Conservation (phyloP, 1,140 invertebrate genomes). For the Zophobas morio region DNA sequence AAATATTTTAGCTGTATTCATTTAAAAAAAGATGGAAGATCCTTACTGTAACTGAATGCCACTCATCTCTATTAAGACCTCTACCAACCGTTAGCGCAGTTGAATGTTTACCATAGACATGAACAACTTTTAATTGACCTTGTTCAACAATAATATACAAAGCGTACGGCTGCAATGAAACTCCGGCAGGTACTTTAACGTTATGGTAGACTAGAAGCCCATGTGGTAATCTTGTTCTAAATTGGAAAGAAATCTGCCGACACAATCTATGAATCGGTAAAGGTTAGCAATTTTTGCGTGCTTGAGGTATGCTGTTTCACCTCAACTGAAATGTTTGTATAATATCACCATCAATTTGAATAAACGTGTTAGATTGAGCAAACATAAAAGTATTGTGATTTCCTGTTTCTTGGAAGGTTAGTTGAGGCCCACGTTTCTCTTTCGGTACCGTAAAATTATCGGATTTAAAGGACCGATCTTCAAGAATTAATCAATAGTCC, state of each 20-base stretch:
- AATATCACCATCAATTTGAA: conserved; percentile 87
- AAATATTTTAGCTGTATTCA: conserved; percentile 36
- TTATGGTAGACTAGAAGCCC: conserved; percentile 91
- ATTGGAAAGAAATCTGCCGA: conserved; percentile 89
- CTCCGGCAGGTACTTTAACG: conserved; percentile 84
- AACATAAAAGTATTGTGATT: conserved; percentile 87
- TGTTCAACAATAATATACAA: conserved; percentile 92
- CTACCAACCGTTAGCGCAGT: conserved; percentile 89
- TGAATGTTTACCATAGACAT: conserved; percentile 88
- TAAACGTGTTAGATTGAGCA: conserved; percentile 88
- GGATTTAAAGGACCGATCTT: conserved; percentile 33
- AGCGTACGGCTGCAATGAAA: conserved; percentile 83
- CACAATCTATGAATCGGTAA: conserved; percentile 76
- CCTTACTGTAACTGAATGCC: conserved; percentile 85
- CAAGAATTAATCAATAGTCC: not conserved
- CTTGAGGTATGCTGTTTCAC: conserved; percentile 66
- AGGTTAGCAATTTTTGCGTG: not conserved
- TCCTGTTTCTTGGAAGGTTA: conserved; percentile 87
- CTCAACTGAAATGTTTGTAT: conserved; percentile 89
- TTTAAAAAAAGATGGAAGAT: conserved; percentile 22
- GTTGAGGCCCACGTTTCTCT: conserved; percentile 79
- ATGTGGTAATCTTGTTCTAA: conserved; percentile 88
- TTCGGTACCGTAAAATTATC: conserved; percentile 71
- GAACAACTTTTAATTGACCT: conserved; percentile 90
- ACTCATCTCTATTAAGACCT: conserved; percentile 89